Percentiles rank a stretch among this genome's conserved stretches.
Conservation (phyloP, 2,113 vertebrate genomes). For the Cygnus buccinator region DNA sequence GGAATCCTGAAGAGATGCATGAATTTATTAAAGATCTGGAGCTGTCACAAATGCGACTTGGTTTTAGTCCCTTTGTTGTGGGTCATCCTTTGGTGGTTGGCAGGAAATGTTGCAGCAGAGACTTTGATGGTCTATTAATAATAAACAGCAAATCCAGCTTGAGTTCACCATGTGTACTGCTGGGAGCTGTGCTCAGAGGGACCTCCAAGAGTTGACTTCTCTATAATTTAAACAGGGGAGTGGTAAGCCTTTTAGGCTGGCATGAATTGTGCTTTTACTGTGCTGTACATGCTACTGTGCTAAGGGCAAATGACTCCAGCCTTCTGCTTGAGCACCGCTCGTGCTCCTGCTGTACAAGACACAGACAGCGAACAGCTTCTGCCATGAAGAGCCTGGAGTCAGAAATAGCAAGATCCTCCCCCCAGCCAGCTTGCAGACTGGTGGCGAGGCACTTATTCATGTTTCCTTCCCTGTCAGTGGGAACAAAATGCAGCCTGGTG, state of each 20-base stretch:
- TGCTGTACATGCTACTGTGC: not conserved
- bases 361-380: not conserved
- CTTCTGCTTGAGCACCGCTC: not conserved
- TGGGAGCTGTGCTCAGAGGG: slow-evolving; percentile 42
- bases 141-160: not conserved
- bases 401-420: slow-evolving; percentile 22
- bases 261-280: slow-evolving; percentile 8
- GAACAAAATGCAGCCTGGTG: slow-evolving; percentile 40
- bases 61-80: not conserved
- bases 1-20: not conserved
- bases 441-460: not conserved
- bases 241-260: slow-evolving; percentile 21
- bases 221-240: slow-evolving; percentile 31
- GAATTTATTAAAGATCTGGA: not conserved
- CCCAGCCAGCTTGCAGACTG: not conserved
- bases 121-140: not conserved
- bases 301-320: slow-evolving; percentile 1
- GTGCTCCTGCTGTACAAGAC: not conserved
- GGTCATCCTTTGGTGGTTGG: not conserved
- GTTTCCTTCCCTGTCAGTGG: slow-evolving; percentile 18
- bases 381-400: not conserved
- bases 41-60: not conserved
- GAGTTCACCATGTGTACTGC: not conserved
- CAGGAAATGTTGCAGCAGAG: not conserved
- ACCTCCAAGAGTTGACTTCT: slow-evolving; percentile 26